Evolutionary conservation across 64 coral and sea anemone genomes (phyloP), one percentile per base, ranked within the genome.

Genomic region (Actinia equina): DNA sequence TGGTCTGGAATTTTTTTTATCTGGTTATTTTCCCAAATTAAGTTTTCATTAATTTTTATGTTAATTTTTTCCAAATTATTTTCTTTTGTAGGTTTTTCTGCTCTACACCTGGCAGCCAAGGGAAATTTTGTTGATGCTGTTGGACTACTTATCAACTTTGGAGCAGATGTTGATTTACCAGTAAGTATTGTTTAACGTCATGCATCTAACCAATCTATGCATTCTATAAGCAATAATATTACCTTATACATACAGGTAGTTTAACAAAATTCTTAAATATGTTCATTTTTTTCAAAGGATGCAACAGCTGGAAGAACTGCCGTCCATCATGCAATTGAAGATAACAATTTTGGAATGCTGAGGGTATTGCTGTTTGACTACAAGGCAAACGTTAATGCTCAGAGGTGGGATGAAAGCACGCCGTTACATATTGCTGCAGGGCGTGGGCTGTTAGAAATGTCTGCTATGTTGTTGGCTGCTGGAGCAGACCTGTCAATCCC

Each of bases 391-490:
- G 84, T 87, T 41, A 86, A 95, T 89, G 89, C 88, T 2, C 87
- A 92, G 58, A 91, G 87, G 43, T 89, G 84, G 41, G 90, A 89
- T 51, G 97, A 91, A 16, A 80, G 91, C 64, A 99, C 97, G 9
- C 90, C 97, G 14, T 55, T 99, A 54, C 97, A 99, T 67, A 80
- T 95, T 77, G 97, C 97, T 58, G 93, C 97, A 64, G 97, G 97
- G 0, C 86, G 88, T 30, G 91, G 93, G 17, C 79, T 99, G 27
- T 64, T 92, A 52, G 69, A 84, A 44, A 87, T 95, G 20, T 83
- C 78, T 57, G 97, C 90, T 18, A 51, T 92, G 52, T 82, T 99
- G 63, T 60, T 99, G 4, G 97, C 97, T 81, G 91, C 88, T 19
- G 97, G 97, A 79, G 93, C 93, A 44, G 90, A 93, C 37, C 86